Conservation (phyloP, 2,113 vertebrate species). For the Guaruba guarouba region DNA sequence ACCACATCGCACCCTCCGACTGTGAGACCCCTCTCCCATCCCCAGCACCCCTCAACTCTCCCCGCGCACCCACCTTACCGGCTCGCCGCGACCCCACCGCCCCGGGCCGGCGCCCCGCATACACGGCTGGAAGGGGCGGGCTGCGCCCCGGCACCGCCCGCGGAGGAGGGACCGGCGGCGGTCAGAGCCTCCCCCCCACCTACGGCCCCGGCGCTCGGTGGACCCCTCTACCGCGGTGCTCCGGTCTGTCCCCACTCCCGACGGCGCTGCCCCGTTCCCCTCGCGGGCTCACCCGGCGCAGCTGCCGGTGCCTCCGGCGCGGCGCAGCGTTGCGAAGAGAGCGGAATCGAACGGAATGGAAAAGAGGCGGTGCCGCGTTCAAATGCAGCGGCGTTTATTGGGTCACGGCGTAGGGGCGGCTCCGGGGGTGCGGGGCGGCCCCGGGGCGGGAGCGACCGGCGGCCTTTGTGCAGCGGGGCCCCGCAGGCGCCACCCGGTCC, state of each 20-base stretch:
- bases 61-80: background rate
- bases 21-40: rapidly evolving
- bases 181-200: background rate
- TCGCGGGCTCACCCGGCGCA: background rate
- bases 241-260: background rate
- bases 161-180: background rate
- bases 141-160: background rate
- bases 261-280: background rate
- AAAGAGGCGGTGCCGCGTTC: background rate
- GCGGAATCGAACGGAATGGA: background rate
- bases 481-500: background rate
- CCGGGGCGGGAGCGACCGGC: background rate
- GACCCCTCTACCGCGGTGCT: too few species aligned
- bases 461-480: background rate
- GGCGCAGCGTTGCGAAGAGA: background rate
- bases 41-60: background rate
- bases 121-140: conserved; percentile 1
- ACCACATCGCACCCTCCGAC: background rate
- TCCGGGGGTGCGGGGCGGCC: background rate
- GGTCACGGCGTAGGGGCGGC: background rate
- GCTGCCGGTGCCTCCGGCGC: background rate
- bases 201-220: background rate
- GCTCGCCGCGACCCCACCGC: background rate
- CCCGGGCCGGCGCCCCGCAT: background rate
- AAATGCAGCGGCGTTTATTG: conserved; percentile 38